Evolutionary conservation across 2,888 invertebrate species (phyloP).

Genomic region (Caenorhabditis doughertyi): DNA sequence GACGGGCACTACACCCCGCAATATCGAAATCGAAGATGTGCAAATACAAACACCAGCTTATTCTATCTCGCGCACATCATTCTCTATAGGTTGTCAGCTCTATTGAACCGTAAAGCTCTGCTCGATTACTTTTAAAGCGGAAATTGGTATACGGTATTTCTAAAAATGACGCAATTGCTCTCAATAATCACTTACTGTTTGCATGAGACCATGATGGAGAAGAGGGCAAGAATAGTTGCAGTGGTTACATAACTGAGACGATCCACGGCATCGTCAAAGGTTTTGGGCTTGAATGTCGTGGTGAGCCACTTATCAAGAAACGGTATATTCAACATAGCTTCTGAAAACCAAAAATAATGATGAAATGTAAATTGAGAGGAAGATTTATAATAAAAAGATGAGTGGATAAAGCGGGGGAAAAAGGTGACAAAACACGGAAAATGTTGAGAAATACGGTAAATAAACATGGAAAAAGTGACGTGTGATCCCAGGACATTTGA

Average conservation of each 20-base stretch:
- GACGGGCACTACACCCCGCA: not conserved
- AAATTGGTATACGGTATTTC: slow-evolving; percentile 27
- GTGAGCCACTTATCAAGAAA: slow-evolving; percentile 80
- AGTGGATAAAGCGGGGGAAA: slow-evolving; percentile 32
- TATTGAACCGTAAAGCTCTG: slow-evolving; percentile 53
- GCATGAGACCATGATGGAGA: slow-evolving; percentile 82
- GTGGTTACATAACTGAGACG: slow-evolving; percentile 81
- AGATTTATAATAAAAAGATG: slow-evolving; percentile 32
- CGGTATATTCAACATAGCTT: slow-evolving; percentile 80
- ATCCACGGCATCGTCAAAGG: slow-evolving; percentile 81
- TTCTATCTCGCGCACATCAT: slow-evolving; percentile 50
- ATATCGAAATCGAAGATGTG: slow-evolving; percentile 53
- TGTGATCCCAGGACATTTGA: slow-evolving; percentile 9
- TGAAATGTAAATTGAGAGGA: not conserved
- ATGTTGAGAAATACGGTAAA: slow-evolving; percentile 17
- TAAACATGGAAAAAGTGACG: slow-evolving; percentile 49
- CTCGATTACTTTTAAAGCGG: slow-evolving; percentile 12
- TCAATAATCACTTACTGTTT: slow-evolving; percentile 77
- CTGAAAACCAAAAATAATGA: slow-evolving; percentile 40
- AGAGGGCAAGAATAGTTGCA: slow-evolving; percentile 79
- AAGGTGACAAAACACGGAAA: slow-evolving; percentile 36
- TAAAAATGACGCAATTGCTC: slow-evolving; percentile 10
- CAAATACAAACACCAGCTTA: slow-evolving; percentile 61
- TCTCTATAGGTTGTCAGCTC: slow-evolving; percentile 24
- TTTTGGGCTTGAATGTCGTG: slow-evolving; percentile 78